A percentile compares a stretch with the other conserved stretches of the same genome.
Evolutionary conservation across 1,140 invertebrate genomes (phyloP).

Genomic region (Tetramorium alpestre): DNA sequence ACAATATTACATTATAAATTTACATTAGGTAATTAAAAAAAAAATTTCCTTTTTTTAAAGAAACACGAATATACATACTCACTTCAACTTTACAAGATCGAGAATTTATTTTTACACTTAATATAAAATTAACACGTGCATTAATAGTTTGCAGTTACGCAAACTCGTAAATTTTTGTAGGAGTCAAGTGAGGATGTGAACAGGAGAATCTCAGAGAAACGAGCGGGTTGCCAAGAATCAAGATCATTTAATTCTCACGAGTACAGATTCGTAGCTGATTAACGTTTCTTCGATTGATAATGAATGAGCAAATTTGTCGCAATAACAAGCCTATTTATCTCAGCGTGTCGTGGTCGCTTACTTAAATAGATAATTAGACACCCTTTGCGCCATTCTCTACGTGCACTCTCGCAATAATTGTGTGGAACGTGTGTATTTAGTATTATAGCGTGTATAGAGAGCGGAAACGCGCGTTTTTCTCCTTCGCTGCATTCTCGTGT

Average conservation of each 20-base stretch:
- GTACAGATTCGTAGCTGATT: constrained; percentile 74
- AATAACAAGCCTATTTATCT: constrained; percentile 70
- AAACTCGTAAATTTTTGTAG: not conserved
- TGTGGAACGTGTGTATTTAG: constrained; percentile 57
- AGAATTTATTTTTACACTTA: too few species aligned
- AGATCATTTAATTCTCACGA: constrained; percentile 77
- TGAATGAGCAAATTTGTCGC: constrained; percentile 67
- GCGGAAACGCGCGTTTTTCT: constrained; percentile 34
- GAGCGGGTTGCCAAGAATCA: constrained; percentile 67
- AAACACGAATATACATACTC: too few species aligned
- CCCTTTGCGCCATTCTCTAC: constrained; percentile 62
- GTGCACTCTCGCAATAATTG: constrained; percentile 59
- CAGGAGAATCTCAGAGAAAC: not conserved
- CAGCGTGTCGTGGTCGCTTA: constrained; percentile 59
- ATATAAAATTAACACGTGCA: too few species aligned
- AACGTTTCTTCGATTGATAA: constrained; percentile 68
- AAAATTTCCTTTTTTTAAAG: too few species aligned
- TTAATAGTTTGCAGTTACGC: not conserved
- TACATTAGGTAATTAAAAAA: not conserved
- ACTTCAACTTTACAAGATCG: not conserved
- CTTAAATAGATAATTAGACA: constrained; percentile 67
- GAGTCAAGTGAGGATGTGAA: not conserved
- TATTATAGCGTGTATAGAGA: constrained; percentile 19
- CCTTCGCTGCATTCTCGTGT: not conserved
- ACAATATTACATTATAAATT: not conserved